Conservation (phyloP, 2,888 invertebrate species). For the Itoplectis maculator region DNA sequence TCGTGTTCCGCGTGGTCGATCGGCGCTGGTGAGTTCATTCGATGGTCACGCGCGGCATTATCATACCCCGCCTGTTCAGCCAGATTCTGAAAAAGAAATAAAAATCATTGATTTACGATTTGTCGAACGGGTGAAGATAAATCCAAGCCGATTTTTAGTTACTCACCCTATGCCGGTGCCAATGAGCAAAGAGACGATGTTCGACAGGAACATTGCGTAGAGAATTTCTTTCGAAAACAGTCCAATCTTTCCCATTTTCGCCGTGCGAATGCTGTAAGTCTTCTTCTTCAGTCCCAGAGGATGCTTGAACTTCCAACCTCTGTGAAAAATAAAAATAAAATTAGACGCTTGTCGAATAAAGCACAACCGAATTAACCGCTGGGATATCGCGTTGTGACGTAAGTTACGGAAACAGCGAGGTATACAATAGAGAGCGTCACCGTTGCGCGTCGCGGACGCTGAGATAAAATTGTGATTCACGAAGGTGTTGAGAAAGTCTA, state of each 20-base stretch:
- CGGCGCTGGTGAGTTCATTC: slow-evolving; percentile 75
- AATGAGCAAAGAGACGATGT: slow-evolving; percentile 94
- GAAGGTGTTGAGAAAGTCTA: slow-evolving; percentile 6
- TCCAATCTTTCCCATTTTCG: slow-evolving; percentile 91
- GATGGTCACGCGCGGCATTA: slow-evolving; percentile 81
- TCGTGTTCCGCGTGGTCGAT: slow-evolving; percentile 62
- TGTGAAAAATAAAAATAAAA: slow-evolving; percentile 80
- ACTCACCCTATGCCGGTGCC: slow-evolving; percentile 96
- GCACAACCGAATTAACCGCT: not conserved
- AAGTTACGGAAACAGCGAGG: slow-evolving; percentile 8
- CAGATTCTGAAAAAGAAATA: slow-evolving; percentile 87
- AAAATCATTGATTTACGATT: slow-evolving; percentile 12
- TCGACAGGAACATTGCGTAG: slow-evolving; percentile 95
- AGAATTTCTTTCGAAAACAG: slow-evolving; percentile 95
- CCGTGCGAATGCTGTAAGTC: slow-evolving; percentile 89
- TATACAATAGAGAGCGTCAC: not conserved
- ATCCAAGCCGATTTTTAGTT: not conserved
- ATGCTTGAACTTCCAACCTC: slow-evolving; percentile 95
- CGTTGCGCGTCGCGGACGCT: slow-evolving; percentile 9
- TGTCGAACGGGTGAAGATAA: not conserved
- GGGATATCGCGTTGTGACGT: slow-evolving; percentile 29
- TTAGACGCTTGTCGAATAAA: not conserved
- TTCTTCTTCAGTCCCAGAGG: slow-evolving; percentile 87
- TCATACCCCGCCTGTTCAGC: slow-evolving; percentile 87
- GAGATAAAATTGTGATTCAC: slow-evolving; percentile 27